Conservation (phyloP, 2,113 vertebrate species). For the Toxotes chatareus region DNA sequence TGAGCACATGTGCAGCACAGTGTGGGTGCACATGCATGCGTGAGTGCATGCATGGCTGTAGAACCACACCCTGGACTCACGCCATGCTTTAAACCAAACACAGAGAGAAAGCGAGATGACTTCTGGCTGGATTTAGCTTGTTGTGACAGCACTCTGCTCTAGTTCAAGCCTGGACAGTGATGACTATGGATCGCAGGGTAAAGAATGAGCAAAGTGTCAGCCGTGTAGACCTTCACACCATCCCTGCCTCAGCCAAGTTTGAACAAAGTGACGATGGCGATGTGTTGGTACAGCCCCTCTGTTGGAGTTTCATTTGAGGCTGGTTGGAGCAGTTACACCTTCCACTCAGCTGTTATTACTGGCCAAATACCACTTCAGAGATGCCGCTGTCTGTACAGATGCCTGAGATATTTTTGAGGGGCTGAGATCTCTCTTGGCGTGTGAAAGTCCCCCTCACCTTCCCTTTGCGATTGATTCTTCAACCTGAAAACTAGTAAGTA, state of each 20-base stretch:
- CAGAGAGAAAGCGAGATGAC: slow-evolving; percentile 48
- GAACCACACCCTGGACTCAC: slow-evolving; percentile 76
- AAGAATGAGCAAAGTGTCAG: slow-evolving; percentile 42
- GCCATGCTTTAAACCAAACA: slow-evolving; percentile 57
- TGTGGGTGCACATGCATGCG: slow-evolving; percentile 51
- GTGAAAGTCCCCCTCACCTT: slow-evolving; percentile 22
- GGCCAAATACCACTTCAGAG: slow-evolving; percentile 60
- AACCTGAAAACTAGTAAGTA: slow-evolving; percentile 35
- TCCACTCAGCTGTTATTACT: slow-evolving; percentile 57
- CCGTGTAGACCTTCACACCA: not conserved
- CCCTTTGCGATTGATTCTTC: slow-evolving; percentile 25
- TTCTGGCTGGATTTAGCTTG: slow-evolving; percentile 57
- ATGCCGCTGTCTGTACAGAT: slow-evolving; percentile 60
- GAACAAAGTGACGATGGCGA: slow-evolving; percentile 42
- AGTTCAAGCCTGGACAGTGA: slow-evolving; percentile 17
- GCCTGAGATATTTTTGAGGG: slow-evolving; percentile 67
- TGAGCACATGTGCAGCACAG: slow-evolving; percentile 58
- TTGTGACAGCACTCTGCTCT: slow-evolving; percentile 57
- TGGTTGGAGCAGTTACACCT: slow-evolving; percentile 50
- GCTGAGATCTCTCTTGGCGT: slow-evolving; percentile 46
- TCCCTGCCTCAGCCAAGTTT: not conserved
- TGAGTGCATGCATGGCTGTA: slow-evolving; percentile 43
- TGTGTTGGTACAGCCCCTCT: slow-evolving; percentile 30
- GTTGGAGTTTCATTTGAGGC: slow-evolving; percentile 39
- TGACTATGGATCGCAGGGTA: slow-evolving; percentile 10